phyloP scores from a whole-genome alignment of 2,113 vertebrate genomes.

The Bos indicus region DNA sequence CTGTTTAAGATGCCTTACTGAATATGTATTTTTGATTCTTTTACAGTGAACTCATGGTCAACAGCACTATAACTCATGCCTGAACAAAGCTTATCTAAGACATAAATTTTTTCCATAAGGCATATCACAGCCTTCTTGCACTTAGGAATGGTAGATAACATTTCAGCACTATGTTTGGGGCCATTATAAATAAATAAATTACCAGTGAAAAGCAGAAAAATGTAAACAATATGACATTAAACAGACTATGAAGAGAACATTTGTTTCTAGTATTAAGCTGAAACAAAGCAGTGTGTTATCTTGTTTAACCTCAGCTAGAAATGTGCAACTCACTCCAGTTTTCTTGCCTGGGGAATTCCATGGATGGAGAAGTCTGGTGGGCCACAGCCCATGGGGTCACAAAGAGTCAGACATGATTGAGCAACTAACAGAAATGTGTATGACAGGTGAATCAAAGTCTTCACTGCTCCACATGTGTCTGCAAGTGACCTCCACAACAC shows the following conservation, averaged over 20 bases:
- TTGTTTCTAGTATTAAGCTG: not conserved
- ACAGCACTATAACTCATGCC: not conserved
- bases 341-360: not conserved
- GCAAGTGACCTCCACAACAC: not conserved
- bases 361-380: not conserved
- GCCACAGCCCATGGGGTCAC: fast-evolving
- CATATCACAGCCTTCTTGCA: not conserved
- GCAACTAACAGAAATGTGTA: not conserved
- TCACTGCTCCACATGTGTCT: not conserved
- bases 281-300: not conserved
- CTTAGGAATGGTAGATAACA: not conserved
- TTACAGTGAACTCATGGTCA: not conserved
- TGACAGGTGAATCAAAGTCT: not conserved
- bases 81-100: not conserved
- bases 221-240: not conserved
- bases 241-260: not conserved
- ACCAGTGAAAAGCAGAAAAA: not conserved
- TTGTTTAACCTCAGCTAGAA: not conserved
- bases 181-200: not conserved
- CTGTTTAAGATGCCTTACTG: not conserved
- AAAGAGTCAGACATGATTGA: not conserved
- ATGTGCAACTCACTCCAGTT: not conserved
- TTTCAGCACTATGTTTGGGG: not conserved
- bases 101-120: not conserved
- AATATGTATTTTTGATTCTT: not conserved